Conservation (phyloP, 2,888 invertebrate species). For the Sinopyrophorus schimmeli region DNA sequence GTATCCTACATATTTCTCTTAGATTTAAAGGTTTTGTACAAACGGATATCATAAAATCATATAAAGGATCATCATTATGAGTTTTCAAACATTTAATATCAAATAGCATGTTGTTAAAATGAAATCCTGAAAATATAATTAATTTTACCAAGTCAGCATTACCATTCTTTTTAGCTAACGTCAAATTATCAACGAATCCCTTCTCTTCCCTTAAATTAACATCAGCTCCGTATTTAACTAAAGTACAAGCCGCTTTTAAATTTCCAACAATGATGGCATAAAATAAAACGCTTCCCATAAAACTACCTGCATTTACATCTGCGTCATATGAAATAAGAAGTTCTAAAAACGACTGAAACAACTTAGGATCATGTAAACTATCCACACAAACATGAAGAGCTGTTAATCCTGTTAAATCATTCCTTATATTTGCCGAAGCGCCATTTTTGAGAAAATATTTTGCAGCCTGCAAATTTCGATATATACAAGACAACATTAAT, state of each 20-base stretch:
- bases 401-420: slow-evolving; percentile 52
- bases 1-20: slow-evolving; percentile 62
- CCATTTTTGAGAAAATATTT: slow-evolving; percentile 61
- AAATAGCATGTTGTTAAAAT: slow-evolving; percentile 48
- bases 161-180: slow-evolving; percentile 58
- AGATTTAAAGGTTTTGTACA: slow-evolving; percentile 58
- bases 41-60: slow-evolving; percentile 46
- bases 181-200: slow-evolving; percentile 61
- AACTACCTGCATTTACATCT: slow-evolving; percentile 49
- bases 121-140: slow-evolving; percentile 55
- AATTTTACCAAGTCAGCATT: slow-evolving; percentile 51
- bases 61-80: slow-evolving; percentile 45
- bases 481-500: slow-evolving; percentile 61
- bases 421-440: slow-evolving; percentile 49
- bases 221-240: slow-evolving; percentile 66
- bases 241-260: slow-evolving; percentile 58
- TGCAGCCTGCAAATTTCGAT: slow-evolving; percentile 55
- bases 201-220: slow-evolving; percentile 64
- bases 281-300: slow-evolving; percentile 52
- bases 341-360: slow-evolving; percentile 60
- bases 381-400: slow-evolving; percentile 68
- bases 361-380: slow-evolving; percentile 57
- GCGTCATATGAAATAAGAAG: slow-evolving; percentile 49
- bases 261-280: slow-evolving; percentile 55
- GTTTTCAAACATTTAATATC: slow-evolving; percentile 48